Evolutionary conservation across 2,797 vertebrate genomes (phyloP).

Genomic region (Argentina silus): DNA sequence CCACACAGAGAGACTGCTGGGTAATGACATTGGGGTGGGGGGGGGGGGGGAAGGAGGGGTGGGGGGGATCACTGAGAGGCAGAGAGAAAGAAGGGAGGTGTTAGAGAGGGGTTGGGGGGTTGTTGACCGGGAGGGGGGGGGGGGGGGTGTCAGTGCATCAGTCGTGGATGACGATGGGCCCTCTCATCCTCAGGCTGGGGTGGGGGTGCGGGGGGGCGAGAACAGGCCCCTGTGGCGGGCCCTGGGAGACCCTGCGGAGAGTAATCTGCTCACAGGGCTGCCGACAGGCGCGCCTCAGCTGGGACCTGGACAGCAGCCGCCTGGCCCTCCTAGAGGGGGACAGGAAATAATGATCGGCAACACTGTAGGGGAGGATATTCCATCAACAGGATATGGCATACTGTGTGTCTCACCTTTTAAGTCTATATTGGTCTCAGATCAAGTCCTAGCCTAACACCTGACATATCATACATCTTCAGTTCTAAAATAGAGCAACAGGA

Average conservation of each 20-base stretch:
- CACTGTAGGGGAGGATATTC: conserved; percentile 16
- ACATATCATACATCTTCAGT: no score
- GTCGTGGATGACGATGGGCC: conserved; percentile 84
- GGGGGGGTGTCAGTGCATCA: conserved; percentile 55
- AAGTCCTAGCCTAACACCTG: no score
- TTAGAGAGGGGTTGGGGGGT: not conserved
- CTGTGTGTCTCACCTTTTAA: no score
- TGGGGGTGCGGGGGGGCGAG: conserved; percentile 79
- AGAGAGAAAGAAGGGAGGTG: not conserved
- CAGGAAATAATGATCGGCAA: conserved; percentile 11
- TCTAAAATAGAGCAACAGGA: no score
- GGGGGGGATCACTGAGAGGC: not conserved
- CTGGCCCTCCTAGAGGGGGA: conserved; percentile 82
- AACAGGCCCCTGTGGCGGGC: conserved; percentile 72
- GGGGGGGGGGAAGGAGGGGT: not conserved
- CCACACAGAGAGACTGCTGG: not conserved
- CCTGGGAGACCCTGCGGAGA: conserved; percentile 76
- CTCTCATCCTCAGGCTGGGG: conserved; percentile 83
- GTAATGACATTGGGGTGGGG: not conserved
- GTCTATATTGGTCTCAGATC: no score
- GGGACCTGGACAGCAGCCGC: conserved; percentile 86
- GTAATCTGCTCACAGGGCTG: conserved; percentile 86
- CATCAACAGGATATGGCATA: not conserved
- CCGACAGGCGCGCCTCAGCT: conserved; percentile 90
- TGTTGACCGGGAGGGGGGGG: conserved; percentile 5